phyloP scores from a whole-genome alignment of 2,113 vertebrate genomes.

The Epinephelus lanceolatus region DNA sequence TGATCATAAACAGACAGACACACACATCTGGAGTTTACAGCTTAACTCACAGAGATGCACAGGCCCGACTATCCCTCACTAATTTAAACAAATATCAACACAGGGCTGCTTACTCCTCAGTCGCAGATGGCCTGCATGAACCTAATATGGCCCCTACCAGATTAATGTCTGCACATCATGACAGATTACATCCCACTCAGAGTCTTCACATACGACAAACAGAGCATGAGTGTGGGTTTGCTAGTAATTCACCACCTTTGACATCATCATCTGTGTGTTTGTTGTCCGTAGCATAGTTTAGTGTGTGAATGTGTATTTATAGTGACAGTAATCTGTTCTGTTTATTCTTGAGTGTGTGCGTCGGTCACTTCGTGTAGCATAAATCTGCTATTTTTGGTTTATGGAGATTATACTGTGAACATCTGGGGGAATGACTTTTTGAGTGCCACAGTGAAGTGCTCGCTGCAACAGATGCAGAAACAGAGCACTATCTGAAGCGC shows the following conservation, averaged over 20 bases:
- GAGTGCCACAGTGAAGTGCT: slow-evolving; percentile 3
- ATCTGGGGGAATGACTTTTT: slow-evolving; percentile 39
- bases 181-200: slow-evolving; percentile 32
- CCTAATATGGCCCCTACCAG: background rate
- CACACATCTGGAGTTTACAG: slow-evolving; percentile 56
- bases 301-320: background rate
- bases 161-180: slow-evolving; percentile 37
- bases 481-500: background rate
- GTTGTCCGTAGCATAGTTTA: background rate
- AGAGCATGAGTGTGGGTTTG: background rate
- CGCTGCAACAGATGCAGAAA: slow-evolving; percentile 15
- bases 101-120: slow-evolving; percentile 17
- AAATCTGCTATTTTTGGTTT: slow-evolving; percentile 55
- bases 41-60: slow-evolving; percentile 26
- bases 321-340: background rate
- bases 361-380: slow-evolving; percentile 17
- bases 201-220: background rate
- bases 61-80: slow-evolving; percentile 3
- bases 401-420: slow-evolving; percentile 45
- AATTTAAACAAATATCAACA: slow-evolving; percentile 43
- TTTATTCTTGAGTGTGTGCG: background rate
- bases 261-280: slow-evolving; percentile 14
- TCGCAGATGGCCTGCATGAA: slow-evolving; percentile 53
- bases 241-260: slow-evolving; percentile 7
- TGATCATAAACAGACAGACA: slow-evolving; percentile 46